phyloP scores from a whole-genome alignment of 1,140 invertebrate genomes.

The Gryon sp. region DNA sequence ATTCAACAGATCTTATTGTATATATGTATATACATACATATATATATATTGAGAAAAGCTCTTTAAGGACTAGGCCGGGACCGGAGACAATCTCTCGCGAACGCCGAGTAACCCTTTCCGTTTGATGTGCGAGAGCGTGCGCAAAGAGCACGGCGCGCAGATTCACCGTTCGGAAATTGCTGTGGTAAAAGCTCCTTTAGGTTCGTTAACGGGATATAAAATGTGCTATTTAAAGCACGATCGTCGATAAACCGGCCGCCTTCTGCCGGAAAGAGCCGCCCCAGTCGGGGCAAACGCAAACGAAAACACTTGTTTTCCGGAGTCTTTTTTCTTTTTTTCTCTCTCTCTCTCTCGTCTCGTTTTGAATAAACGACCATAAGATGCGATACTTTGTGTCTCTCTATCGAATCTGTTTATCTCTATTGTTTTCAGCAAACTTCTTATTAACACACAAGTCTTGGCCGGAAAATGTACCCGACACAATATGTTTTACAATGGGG shows the following conservation, averaged over 20 bases:
- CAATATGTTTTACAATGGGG: conserved; percentile 7
- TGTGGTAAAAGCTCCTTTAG: conserved; percentile 36
- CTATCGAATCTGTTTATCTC: conserved; percentile 49
- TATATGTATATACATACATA: too few species aligned
- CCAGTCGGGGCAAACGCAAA: not conserved
- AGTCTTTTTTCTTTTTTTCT: not conserved
- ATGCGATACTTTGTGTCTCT: conserved; percentile 3
- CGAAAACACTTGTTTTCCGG: conserved; percentile 16
- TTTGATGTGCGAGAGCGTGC: conserved; percentile 25
- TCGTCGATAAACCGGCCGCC: conserved; percentile 25
- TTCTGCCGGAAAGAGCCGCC: not conserved
- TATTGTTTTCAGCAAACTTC: conserved; percentile 33
- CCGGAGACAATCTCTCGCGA: conserved; percentile 29
- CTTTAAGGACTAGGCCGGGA: conserved; percentile 16
- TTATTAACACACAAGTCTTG: conserved; percentile 13
- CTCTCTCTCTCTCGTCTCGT: too few species aligned
- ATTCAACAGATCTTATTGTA: too few species aligned
- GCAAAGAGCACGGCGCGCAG: conserved; percentile 24
- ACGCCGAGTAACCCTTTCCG: conserved; percentile 31
- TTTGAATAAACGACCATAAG: conserved; percentile 25
- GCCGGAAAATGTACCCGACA: conserved; percentile 18
- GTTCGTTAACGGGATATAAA: conserved; percentile 39
- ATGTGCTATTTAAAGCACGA: conserved; percentile 35
- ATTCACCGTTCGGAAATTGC: conserved; percentile 42
- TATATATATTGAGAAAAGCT: too few species aligned